A percentile compares a stretch with the other conserved stretches of the same genome.
phyloP scores from a whole-genome alignment of 2,888 invertebrate species.

The Deilephila elpenor region DNA sequence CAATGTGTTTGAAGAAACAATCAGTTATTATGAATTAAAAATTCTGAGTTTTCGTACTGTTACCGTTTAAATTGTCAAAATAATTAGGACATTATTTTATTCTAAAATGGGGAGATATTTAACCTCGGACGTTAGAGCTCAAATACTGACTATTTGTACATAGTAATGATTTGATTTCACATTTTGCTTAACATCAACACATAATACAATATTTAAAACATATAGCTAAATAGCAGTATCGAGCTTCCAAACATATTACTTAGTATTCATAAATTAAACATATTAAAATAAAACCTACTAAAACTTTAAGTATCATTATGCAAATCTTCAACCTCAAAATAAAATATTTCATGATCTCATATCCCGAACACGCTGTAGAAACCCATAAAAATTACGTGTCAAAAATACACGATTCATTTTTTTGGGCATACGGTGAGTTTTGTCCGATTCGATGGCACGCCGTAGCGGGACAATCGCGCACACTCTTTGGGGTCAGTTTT shows the following conservation, averaged over 20 bases:
- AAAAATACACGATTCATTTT: conserved; percentile 71
- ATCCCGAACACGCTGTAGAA: conserved; percentile 59
- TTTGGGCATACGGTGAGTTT: conserved; percentile 58
- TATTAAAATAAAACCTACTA: background rate
- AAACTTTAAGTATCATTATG: background rate
- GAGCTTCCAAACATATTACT: no score
- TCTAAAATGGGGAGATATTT: no score
- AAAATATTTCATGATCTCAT: background rate
- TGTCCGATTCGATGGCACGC: conserved; percentile 56
- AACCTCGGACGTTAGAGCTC: no score
- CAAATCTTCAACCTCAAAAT: no score
- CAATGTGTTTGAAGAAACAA: background rate
- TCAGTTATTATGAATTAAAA: background rate
- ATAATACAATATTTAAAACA: no score
- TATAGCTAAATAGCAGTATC: no score
- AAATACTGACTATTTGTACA: no score
- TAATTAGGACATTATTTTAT: no score
- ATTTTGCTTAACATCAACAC: no score
- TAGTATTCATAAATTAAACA: background rate
- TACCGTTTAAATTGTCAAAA: no score
- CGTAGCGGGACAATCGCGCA: conserved; percentile 66
- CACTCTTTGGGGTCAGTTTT: conserved; percentile 84
- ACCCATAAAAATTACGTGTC: conserved; percentile 58
- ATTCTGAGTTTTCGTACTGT: background rate
- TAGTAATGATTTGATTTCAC: no score